These are phyloP conservation scores for Metaphire vulgaris DNA, from an alignment of 1,140 invertebrate species.

Conservation along the genomic window DNA sequence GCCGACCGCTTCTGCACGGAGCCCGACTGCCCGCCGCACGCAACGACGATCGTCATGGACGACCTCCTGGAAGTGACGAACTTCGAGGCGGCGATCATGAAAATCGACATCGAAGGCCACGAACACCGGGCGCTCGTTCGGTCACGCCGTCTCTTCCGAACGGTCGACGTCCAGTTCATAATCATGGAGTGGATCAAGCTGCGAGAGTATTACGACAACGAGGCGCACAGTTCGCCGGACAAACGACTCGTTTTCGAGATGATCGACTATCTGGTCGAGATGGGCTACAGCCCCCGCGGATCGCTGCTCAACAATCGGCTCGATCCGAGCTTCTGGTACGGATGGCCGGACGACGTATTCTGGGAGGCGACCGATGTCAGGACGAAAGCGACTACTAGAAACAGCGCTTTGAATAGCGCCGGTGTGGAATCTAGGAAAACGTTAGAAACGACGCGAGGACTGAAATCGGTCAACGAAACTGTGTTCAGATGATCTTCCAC, in stretches of 20 bases:
- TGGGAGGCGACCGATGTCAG: conserved; percentile 9
- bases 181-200: conserved; percentile 35
- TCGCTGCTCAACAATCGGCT: neutral
- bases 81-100: conserved; percentile 25
- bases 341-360: conserved; percentile 28
- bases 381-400: neutral
- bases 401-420: too few species aligned
- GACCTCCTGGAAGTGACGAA: conserved; percentile 28
- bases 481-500: too few species aligned
- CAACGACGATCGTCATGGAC: conserved; percentile 20
- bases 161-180: conserved; percentile 32
- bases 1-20: conserved; percentile 10
- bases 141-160: conserved; percentile 24
- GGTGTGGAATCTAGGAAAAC: too few species aligned
- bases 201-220: conserved; percentile 19
- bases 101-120: conserved; percentile 33
- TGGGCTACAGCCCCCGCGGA: conserved; percentile 8
- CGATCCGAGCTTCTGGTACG: conserved; percentile 17
- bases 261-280: conserved; percentile 10
- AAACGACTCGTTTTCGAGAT: conserved; percentile 21
- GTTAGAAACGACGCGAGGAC: too few species aligned
- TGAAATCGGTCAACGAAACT: too few species aligned
- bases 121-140: conserved; percentile 28
- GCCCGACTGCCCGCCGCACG: neutral
- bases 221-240: conserved; percentile 9